Base-by-base conservation (phyloP, 2,888 invertebrate genomes). In the Troilus luridus region DNA sequence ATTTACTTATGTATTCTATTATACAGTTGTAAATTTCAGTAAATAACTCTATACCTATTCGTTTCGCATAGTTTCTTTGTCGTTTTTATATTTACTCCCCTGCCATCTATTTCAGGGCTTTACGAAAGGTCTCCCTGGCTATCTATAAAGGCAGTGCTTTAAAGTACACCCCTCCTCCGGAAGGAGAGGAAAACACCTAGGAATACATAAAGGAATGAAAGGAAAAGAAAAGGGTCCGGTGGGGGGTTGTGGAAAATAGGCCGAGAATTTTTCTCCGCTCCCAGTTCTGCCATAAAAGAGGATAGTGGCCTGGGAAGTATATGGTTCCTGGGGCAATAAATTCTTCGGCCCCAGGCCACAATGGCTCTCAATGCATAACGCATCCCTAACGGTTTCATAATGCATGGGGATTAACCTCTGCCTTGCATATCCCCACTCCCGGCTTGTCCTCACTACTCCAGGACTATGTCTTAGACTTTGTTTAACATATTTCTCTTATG, bases 311-410 rank as follows among this genome's bases (percentile, higher is more conserved):
- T 56, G 85, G 67, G 56, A 85, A 56, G 85, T 85, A 85, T 85
- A 85, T 58, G 85, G 85, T 85, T 85, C 85, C 85, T 85, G n/a
- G 54, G 56, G 85, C 85, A 56, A 85, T 85, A 85, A 85, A 85
- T 85, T 58, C 85, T 58, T 85, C 19, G 85, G n/a, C 11, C n/a
- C n/a, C 56, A 7, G 85, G 41, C 85, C 85, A 85, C 85, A 85
- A 85, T 85, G 85, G n/a, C 21, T 56, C n/a, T 81, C 56, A 85
- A 85, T 85, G 85, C 85, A 85, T 85, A 85, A 85, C 85, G 85
- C 85, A 85, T 85, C 85, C 56, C 85, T 85, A 56, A 85, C 85
- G 85, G 56, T 41, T 85, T 85, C 85, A 85, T 85, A 85, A 85
- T 85, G 85, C 85, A 85, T 85, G n/a, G 56, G 85, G 56, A 85